These are phyloP conservation scores for Ptilodon capucinus DNA, from an alignment of 2,888 invertebrate genomes.

Conservation along the genomic window DNA sequence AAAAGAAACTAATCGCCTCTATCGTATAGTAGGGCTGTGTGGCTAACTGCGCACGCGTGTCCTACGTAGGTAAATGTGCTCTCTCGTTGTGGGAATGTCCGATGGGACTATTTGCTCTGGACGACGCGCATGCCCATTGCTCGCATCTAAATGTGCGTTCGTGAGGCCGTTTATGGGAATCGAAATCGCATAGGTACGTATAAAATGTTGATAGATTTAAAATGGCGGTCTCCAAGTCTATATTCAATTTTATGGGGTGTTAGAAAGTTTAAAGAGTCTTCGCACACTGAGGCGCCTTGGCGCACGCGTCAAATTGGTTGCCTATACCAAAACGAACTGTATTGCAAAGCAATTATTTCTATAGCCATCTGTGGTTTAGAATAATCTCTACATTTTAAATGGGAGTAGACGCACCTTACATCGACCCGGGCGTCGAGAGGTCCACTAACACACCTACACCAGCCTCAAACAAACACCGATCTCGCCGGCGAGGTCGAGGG, in stretches of 20 bases:
- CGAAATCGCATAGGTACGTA: neutral
- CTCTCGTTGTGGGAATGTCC: conserved; percentile 65
- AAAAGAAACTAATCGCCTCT: conserved; percentile 1
- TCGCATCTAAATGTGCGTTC: neutral
- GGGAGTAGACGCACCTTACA: no score
- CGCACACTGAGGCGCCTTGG: no score
- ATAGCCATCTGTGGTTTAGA: no score
- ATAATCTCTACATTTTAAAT: no score
- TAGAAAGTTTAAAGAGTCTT: neutral
- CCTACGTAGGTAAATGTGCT: conserved; percentile 65
- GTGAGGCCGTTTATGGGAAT: neutral
- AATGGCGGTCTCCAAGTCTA: neutral
- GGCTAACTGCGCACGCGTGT: conserved; percentile 64
- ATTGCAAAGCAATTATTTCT: no score
- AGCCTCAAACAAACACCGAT: no score
- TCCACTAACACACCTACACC: no score
- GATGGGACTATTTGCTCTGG: conserved; percentile 38
- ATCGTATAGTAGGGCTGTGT: conserved; percentile 44
- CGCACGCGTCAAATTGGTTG: no score
- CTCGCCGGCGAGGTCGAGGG: no score
- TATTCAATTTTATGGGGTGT: neutral
- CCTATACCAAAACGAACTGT: no score
- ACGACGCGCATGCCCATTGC: neutral
- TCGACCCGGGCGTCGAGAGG: no score
- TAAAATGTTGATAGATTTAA: neutral